Conservation (phyloP, 2,797 vertebrate genomes). For the Spondyliosoma cantharus region DNA sequence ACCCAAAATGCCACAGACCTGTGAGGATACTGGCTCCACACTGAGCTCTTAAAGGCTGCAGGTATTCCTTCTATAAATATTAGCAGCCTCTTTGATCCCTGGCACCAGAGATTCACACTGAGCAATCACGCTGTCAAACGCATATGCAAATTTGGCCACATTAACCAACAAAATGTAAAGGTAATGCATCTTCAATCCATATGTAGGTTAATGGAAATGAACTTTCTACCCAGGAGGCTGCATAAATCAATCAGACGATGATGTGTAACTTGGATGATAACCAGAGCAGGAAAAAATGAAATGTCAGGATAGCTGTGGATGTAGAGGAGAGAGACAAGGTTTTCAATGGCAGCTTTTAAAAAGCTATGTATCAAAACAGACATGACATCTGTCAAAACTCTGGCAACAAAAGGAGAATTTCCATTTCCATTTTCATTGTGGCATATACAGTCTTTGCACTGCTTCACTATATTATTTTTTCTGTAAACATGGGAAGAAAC, state of each 20-base stretch:
- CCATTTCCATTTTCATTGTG: neutral
- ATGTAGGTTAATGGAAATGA: slow-evolving; percentile 44
- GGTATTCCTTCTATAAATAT: neutral
- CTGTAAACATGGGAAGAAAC: neutral
- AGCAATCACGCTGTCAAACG: slow-evolving; percentile 15
- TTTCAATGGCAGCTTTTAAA: slow-evolving; percentile 2
- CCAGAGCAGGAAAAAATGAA: slow-evolving; percentile 3
- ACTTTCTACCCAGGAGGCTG: slow-evolving; percentile 1
- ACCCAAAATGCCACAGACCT: neutral
- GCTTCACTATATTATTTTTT: too few relatives aligned
- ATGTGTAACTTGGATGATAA: slow-evolving; percentile 3
- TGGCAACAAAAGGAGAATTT: neutral
- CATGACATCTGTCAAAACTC: neutral
- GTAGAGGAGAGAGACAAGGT: neutral
- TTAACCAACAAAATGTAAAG: slow-evolving; percentile 11
- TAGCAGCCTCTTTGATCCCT: slow-evolving; percentile 8
- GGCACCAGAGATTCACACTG: neutral
- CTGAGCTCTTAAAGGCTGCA: slow-evolving; percentile 8
- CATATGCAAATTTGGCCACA: slow-evolving; percentile 27
- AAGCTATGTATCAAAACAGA: neutral
- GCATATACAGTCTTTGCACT: too few relatives aligned
- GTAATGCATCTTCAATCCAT: neutral
- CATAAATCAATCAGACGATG: slow-evolving; percentile 17
- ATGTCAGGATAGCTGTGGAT: slow-evolving; percentile 9
- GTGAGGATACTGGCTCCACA: neutral